Conservation (phyloP, 2,797 vertebrate species). For the Danio tinwini region DNA sequence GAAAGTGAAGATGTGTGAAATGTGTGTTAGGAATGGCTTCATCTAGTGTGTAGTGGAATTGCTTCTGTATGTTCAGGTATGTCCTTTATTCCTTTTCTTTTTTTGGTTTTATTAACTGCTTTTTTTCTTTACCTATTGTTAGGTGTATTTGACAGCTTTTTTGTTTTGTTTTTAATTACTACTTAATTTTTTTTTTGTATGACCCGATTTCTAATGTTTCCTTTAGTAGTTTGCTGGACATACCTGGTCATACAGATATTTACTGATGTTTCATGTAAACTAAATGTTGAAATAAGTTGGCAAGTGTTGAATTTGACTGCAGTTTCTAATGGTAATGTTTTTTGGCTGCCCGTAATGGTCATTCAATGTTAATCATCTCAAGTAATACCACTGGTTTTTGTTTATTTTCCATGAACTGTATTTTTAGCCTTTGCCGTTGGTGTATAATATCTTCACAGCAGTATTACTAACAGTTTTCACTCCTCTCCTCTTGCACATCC, state of each 20-base stretch:
- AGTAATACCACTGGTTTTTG: background rate
- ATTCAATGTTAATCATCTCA: background rate
- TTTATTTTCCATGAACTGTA: slow-evolving; percentile 8
- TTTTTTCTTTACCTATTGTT: background rate
- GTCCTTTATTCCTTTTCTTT: slow-evolving; percentile 5
- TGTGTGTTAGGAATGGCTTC: background rate
- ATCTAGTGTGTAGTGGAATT: slow-evolving; percentile 4
- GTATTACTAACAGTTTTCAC: slow-evolving; percentile 44
- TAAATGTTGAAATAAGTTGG: background rate
- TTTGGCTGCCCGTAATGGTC: background rate
- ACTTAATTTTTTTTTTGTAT: background rate
- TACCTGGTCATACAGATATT: slow-evolving; percentile 69
- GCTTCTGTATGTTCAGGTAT: slow-evolving; percentile 53
- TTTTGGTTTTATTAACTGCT: background rate
- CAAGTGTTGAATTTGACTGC: background rate
- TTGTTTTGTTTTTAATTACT: background rate
- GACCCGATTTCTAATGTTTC: background rate
- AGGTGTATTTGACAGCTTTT: background rate
- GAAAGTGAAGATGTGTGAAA: slow-evolving; percentile 47
- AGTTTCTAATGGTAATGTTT: slow-evolving; percentile 13
- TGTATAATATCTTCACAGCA: slow-evolving; percentile 36
- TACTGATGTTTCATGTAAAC: background rate
- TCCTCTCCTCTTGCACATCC: slow-evolving; percentile 30
- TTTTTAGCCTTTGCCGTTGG: slow-evolving; percentile 2
- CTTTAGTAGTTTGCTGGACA: slow-evolving; percentile 43